phyloP scores from a whole-genome alignment of 2,113 vertebrate genomes.

The Hippocampus mohnikei region DNA sequence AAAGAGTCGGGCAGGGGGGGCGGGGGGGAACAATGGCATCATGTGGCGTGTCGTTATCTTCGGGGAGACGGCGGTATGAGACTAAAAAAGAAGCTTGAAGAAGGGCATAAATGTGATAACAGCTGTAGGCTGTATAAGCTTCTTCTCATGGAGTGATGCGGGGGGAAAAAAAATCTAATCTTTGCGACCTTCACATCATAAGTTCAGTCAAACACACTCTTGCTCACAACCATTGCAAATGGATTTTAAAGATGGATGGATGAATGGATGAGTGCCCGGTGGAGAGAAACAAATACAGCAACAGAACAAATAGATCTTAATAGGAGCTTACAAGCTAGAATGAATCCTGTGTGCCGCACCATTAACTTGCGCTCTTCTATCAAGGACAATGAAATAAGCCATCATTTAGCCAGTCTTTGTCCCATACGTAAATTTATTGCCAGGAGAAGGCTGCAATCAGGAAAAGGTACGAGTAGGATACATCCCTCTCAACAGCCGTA shows the following conservation, averaged over 20 bases:
- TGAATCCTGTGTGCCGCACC: constrained; percentile 27
- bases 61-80: constrained; percentile 54
- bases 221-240: constrained; percentile 27
- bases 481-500: constrained; percentile 23
- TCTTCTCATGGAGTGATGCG: constrained; percentile 53
- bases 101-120: constrained; percentile 66
- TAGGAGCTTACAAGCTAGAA: constrained; percentile 37
- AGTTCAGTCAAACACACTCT: constrained; percentile 47
- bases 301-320: constrained; percentile 58
- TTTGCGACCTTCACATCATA: constrained; percentile 55
- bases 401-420: constrained; percentile 15
- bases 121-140: constrained; percentile 68
- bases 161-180: constrained; percentile 37
- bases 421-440: constrained; percentile 24
- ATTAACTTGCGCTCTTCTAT: constrained; percentile 47
- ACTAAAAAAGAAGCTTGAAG: constrained; percentile 63
- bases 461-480: constrained; percentile 17
- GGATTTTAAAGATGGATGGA: constrained; percentile 56
- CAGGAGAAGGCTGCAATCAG: constrained; percentile 15
- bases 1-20: constrained; percentile 13
- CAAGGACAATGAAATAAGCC: constrained; percentile 43
- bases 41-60: constrained; percentile 65
- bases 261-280: constrained; percentile 56
- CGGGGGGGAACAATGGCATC: constrained; percentile 64
- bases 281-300: constrained; percentile 60